These are phyloP conservation scores for Elgaria multicarinata DNA, from an alignment of 2,113 vertebrate species.

Conservation along the genomic window DNA sequence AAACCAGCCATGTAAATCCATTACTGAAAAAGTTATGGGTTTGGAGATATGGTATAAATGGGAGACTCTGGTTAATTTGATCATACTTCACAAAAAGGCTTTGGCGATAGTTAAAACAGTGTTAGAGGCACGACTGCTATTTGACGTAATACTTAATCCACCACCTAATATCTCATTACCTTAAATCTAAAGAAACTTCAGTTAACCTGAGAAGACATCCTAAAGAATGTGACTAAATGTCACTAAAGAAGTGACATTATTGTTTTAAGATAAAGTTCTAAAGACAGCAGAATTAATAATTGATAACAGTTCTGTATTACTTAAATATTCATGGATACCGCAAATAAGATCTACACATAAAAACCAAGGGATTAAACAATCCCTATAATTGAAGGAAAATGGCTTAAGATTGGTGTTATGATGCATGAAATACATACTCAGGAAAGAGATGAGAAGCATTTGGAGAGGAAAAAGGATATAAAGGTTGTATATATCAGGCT, in stretches of 20 bases:
- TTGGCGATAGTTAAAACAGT: not conserved
- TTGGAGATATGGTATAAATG: not conserved
- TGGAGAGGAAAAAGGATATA: not conserved
- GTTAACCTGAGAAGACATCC: not conserved
- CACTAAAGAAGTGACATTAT: too few relatives aligned
- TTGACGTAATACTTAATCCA: not conserved
- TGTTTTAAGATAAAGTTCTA: not conserved
- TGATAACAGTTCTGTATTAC: not conserved
- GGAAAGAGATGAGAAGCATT: not conserved
- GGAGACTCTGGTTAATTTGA: not conserved
- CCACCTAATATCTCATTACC: not conserved
- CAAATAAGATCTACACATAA: not conserved
- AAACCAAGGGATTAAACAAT: not conserved
- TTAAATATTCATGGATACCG: not conserved
- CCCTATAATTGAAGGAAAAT: not conserved
- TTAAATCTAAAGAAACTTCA: not conserved
- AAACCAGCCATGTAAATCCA: not conserved
- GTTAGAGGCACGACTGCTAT: not conserved
- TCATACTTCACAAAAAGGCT: not conserved
- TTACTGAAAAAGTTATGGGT: not conserved
- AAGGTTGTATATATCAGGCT: not conserved
- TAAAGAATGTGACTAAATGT: not conserved
- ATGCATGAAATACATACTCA: not conserved
- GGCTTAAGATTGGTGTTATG: not conserved
- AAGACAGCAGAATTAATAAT: not conserved